Evolutionary conservation across 2,113 vertebrate genomes (phyloP).

Genomic region (Tenebrosternarchus preto): DNA sequence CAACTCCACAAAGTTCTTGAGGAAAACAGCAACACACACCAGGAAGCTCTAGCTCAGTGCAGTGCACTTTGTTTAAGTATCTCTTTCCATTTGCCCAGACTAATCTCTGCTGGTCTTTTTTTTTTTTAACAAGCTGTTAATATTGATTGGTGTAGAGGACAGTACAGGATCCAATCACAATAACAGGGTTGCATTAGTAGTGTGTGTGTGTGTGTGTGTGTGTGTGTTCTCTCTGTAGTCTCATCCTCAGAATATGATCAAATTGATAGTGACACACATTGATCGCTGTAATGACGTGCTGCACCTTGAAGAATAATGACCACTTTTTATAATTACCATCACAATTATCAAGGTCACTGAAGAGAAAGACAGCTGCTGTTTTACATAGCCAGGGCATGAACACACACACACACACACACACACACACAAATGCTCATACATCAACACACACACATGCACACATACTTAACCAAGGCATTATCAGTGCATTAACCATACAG

Average conservation of each 20-base stretch:
- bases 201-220: slow-evolving; percentile 20
- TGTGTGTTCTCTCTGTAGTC: slow-evolving; percentile 50
- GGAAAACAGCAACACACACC: too few species aligned
- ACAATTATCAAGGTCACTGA: slow-evolving; percentile 79
- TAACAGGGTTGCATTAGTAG: slow-evolving; percentile 75
- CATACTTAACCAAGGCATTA: neutral
- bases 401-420: neutral
- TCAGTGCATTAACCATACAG: too few species aligned
- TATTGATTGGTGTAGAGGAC: slow-evolving; percentile 73
- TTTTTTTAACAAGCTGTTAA: slow-evolving; percentile 75
- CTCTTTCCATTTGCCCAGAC: slow-evolving; percentile 64
- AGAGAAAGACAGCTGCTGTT: slow-evolving; percentile 61
- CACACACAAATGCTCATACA: neutral
- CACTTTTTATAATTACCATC: slow-evolving; percentile 81
- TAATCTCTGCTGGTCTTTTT: slow-evolving; percentile 62
- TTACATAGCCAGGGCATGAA: slow-evolving; percentile 24
- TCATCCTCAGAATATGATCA: slow-evolving; percentile 72
- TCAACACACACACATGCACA: neutral
- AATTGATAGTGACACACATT: slow-evolving; percentile 80
- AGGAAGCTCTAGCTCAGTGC: slow-evolving; percentile 24
- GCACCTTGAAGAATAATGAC: slow-evolving; percentile 81
- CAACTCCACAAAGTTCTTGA: neutral
- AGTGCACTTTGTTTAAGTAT: slow-evolving; percentile 73
- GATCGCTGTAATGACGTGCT: slow-evolving; percentile 77
- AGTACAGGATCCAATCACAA: slow-evolving; percentile 73